Base-by-base conservation (phyloP, 2,797 vertebrate genomes). In the Furcifer pardalis region DNA sequence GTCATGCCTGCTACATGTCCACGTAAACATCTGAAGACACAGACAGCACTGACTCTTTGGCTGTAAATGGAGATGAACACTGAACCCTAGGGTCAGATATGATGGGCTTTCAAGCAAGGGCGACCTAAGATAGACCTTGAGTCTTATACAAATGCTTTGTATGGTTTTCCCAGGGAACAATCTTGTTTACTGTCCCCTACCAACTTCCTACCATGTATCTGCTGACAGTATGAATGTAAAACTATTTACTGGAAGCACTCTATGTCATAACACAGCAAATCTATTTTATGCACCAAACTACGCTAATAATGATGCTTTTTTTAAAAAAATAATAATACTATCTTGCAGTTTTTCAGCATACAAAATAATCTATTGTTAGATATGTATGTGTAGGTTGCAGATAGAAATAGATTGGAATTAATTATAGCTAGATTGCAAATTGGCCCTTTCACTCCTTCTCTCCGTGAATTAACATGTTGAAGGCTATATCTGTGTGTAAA, bases 101-200 rank as follows among this genome's bases (percentile, higher is more conserved):
- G n/a, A n/a, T n/a, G n/a, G n/a, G n/a, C n/a, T n/a, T n/a, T n/a
- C n/a, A n/a, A n/a, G n/a, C n/a, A n/a, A n/a, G n/a, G n/a, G n/a
- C n/a, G n/a, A n/a, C n/a, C n/a, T n/a, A n/a, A n/a, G n/a, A n/a
- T n/a, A n/a, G 91, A 92, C 91, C 91, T 94, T 93, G 88, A 93
- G 89, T 92, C 85, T 93, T 78, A 85, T 84, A 92, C 4, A 7
- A 92, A 89, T 89, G 93, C 94, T 91, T 91, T 93, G 91, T 88
- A 81, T 93, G 89, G 83, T 90, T 94, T 93, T 92, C 84, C 88
- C 93, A 93, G 91, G 90, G 91, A 91, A 75, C 85, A 82, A 87
- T 88, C 84, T 88, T 91, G 91, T 92, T 91, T 91, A 92, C 90
- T 92, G 89, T 93, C 90, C 88, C 85, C 81, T 89, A 89, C 87